Percentiles rank a stretch among this genome's conserved stretches.
phyloP scores from a whole-genome alignment of 1,140 invertebrate genomes.

The Steinernema feltiae region DNA sequence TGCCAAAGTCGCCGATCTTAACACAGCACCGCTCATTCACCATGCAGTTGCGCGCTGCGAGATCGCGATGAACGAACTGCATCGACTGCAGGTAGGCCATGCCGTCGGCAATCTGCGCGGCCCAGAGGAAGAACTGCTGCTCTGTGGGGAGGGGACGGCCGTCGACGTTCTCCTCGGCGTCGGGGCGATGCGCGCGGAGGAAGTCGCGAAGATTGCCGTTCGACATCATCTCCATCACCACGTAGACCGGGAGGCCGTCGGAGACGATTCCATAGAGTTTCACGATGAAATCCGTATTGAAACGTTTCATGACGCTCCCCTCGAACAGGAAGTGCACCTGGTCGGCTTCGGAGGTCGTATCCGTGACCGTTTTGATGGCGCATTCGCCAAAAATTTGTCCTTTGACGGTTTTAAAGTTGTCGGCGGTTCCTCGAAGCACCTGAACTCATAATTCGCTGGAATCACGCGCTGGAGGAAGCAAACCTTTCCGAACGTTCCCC shows the following conservation, averaged over 20 bases:
- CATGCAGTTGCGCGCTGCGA: constrained; percentile 96
- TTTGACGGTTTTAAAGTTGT: constrained; percentile 61
- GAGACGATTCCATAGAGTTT: constrained; percentile 87
- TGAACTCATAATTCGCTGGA: background rate
- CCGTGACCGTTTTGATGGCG: constrained; percentile 90
- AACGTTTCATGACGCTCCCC: constrained; percentile 54
- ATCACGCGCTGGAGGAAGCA: background rate
- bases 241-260: constrained; percentile 76
- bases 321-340: constrained; percentile 65
- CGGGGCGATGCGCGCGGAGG: constrained; percentile 61
- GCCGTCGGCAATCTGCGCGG: constrained; percentile 91
- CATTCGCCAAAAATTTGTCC: constrained; percentile 66
- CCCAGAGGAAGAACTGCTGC: constrained; percentile 67
- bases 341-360: constrained; percentile 76
- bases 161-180: constrained; percentile 51
- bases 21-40: constrained; percentile 51
- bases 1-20: constrained; percentile 59
- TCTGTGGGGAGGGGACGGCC: constrained; percentile 36
- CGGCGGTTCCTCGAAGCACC: constrained; percentile 55
- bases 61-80: constrained; percentile 91
- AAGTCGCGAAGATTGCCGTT: constrained; percentile 89
- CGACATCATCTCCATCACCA: constrained; percentile 97
- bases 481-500: constrained; percentile 85
- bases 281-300: constrained; percentile 83
- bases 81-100: constrained; percentile 91